Conservation (phyloP, 2,888 invertebrate species). For the Heterodera filipjevi region DNA sequence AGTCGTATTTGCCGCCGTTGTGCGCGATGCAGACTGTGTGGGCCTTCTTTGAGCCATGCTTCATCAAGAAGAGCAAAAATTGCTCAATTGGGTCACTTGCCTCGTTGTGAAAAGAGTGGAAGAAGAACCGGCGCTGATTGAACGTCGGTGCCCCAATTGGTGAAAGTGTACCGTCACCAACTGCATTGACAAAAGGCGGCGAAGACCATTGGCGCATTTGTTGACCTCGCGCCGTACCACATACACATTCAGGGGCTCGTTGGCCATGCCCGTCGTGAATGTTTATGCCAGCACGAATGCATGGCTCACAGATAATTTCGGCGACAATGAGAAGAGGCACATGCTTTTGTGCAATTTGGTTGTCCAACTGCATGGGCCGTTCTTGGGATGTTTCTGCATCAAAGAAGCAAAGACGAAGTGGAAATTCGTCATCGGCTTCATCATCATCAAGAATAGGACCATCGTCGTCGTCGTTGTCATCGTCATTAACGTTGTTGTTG, state of each 20-base stretch:
- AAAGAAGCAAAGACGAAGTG: neutral
- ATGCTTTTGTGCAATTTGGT: neutral
- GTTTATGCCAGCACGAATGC: neutral
- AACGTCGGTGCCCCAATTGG: neutral
- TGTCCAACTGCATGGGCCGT: neutral
- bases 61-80: no score
- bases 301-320: neutral
- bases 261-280: neutral
- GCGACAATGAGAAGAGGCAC: neutral
- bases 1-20: no score
- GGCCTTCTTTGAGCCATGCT: no score
- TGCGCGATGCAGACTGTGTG: no score
- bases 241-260: neutral
- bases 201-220: neutral
- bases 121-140: constrained; percentile 6
- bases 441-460: no score
- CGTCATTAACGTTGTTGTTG: neutral
- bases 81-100: no score
- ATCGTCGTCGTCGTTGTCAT: neutral
- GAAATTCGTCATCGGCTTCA: neutral
- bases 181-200: constrained; percentile 5
- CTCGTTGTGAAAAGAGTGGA: constrained; percentile 11
- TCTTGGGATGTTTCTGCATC: constrained; percentile 19
- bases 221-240: neutral
- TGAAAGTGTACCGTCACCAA: neutral